Evolutionary conservation across 2,888 invertebrate genomes (phyloP).

Genomic region (Melieria picta): DNA sequence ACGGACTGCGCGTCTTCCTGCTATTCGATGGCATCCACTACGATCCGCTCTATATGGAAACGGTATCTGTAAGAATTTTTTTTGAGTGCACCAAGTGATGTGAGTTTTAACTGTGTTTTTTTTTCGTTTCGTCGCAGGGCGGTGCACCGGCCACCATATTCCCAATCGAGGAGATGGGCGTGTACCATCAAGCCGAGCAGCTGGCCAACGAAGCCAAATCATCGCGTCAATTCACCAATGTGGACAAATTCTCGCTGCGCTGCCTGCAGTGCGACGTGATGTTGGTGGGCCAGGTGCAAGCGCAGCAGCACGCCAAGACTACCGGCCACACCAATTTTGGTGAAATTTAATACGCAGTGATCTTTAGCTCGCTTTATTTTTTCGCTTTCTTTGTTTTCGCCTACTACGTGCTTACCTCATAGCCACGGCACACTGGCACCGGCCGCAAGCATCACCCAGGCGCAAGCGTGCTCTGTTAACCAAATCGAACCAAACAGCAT

Average conservation of each 20-base stretch:
- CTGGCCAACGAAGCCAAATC: constrained; percentile 89
- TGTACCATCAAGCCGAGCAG: constrained; percentile 83
- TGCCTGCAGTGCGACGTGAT: constrained; percentile 83
- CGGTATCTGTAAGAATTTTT: constrained; percentile 74
- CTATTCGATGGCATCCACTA: constrained; percentile 97
- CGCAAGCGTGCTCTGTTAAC: neutral
- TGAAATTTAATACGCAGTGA: constrained; percentile 71
- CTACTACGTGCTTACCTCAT: constrained; percentile 49
- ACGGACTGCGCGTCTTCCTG: constrained; percentile 83
- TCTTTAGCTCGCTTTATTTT: constrained; percentile 55
- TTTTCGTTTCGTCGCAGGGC: constrained; percentile 69
- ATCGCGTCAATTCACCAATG: constrained; percentile 90
- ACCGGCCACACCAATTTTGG: constrained; percentile 86
- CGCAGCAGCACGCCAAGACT: constrained; percentile 84
- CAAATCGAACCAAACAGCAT: neutral
- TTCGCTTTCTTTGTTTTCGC: constrained; percentile 61
- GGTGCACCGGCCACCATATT: constrained; percentile 82
- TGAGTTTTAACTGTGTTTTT: neutral
- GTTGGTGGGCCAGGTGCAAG: constrained; percentile 83
- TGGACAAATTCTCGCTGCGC: constrained; percentile 84
- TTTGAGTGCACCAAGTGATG: neutral
- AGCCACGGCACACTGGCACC: neutral
- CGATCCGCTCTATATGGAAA: constrained; percentile 90
- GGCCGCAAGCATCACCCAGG: neutral
- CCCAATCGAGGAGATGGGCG: constrained; percentile 75